Base-by-base conservation (phyloP, 2,888 invertebrate species). In the Rhagium mordax region DNA sequence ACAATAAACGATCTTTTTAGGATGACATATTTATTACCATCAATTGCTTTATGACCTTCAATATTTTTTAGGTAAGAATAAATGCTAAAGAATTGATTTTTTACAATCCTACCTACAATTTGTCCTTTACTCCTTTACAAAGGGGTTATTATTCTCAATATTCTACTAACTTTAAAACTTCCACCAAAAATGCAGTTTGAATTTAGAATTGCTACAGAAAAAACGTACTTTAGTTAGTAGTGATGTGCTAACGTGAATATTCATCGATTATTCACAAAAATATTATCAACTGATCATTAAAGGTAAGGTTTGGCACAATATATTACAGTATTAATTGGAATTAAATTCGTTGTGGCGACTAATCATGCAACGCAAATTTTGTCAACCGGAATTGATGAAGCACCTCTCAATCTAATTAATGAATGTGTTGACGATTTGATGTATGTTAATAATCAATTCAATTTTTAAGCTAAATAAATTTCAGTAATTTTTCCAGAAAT, bases 91-190 rank as follows among this genome's bases (percentile, higher is more conserved):
- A 79, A 77, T 72, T 51, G 74, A 27, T 72, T 79, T 82, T 82
- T 83, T 82, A 83, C 82, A 82, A 82, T 77, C 80, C 82, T 79
- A 80, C 74, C 74, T 73, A 78, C 77, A 79, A 73, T 72, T 55
- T 72, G 72, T 74, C 76, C 73, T 79, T 75, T 74, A 78, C 68
- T 77, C 73, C 74, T 76, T 74, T 64, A 79, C 78, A 80, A 81
- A 82, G 81, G 83, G 81, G 81, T 83, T 82, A 79, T 75, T 75
- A 74, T 47, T 27, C 64, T 70, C 60, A 68, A 55, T 59, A 53
- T 64, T 70, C 27, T 53, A 51, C 29, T 33, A 59, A 24, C n/a
- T 15, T 53, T 47, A 29, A 4, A 33, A 67, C n/a, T 57, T 41
- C n/a, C 6, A 55, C 13, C 3, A 67, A 24, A 55, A 41, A 21